phyloP scores from a whole-genome alignment of 2,113 vertebrate species.

The Eupsittula cactorum region DNA sequence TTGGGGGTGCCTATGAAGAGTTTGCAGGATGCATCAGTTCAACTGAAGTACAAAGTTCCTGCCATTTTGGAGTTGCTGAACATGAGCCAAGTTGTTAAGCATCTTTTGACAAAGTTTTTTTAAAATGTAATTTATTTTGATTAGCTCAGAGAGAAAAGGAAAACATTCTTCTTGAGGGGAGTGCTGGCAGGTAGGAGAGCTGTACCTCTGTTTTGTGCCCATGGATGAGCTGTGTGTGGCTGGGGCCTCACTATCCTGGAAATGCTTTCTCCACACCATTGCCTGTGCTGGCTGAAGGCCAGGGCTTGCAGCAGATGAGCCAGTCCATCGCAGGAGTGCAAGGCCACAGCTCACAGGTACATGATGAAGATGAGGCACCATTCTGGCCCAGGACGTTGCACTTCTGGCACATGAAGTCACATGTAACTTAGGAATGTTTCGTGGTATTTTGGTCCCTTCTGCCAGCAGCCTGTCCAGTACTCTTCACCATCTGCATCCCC shows the following conservation, averaged over 20 bases:
- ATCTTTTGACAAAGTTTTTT: not conserved
- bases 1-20: not conserved
- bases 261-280: fast-evolving
- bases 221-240: not conserved
- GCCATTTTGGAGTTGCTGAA: not conserved
- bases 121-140: not conserved
- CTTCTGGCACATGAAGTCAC: not conserved
- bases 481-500: not conserved
- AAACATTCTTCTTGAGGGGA: not conserved
- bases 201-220: not conserved
- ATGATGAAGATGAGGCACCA: not conserved
- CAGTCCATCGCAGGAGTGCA: not conserved
- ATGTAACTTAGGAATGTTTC: not conserved
- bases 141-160: not conserved
- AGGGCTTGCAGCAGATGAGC: not conserved
- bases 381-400: not conserved
- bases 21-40: not conserved
- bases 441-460: not conserved
- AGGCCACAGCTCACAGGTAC: not conserved
- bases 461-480: not conserved
- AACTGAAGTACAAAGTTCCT: not conserved
- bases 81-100: not conserved
- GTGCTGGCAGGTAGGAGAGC: not conserved
- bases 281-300: not conserved
- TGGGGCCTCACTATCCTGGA: not conserved